phyloP scores from a whole-genome alignment of 2,113 vertebrate genomes.

The Cariama cristata region DNA sequence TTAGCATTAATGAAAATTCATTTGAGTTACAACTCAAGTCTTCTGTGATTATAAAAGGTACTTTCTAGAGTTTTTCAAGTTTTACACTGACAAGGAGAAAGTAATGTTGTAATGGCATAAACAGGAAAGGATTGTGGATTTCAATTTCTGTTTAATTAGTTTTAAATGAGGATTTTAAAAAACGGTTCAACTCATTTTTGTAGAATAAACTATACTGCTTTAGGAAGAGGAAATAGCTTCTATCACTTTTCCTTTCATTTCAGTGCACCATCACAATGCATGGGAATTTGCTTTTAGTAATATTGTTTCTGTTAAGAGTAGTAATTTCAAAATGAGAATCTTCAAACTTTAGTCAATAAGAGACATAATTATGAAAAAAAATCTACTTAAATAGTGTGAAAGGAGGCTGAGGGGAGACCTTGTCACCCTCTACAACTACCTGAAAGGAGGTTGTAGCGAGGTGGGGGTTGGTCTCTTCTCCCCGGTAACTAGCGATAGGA shows the following conservation, averaged over 20 bases:
- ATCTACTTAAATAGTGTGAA: not conserved
- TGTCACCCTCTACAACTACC: too few relatives aligned
- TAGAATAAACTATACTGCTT: not conserved
- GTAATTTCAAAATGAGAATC: not conserved
- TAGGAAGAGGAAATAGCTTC: not conserved
- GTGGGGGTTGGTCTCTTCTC: too few relatives aligned
- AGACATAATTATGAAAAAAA: not conserved
- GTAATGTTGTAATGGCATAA: not conserved
- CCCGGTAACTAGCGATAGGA: too few relatives aligned
- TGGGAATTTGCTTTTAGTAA: not conserved
- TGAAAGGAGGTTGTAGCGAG: too few relatives aligned
- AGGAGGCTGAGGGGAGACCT: too few relatives aligned
- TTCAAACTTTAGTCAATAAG: not conserved
- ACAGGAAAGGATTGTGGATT: not conserved
- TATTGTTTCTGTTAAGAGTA: not conserved
- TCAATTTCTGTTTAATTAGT: not conserved
- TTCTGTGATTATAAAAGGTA: not conserved
- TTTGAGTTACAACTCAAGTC: not conserved
- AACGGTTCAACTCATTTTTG: rapidly evolving
- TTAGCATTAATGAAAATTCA: not conserved
- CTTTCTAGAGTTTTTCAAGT: not conserved
- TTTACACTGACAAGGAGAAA: not conserved
- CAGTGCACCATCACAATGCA: not conserved
- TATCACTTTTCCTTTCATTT: not conserved
- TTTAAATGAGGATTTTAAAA: not conserved